A percentile compares a stretch with the other conserved stretches of the same genome.
Evolutionary conservation across 2,113 vertebrate species (phyloP).

Genomic region (Pampusana beccarii): DNA sequence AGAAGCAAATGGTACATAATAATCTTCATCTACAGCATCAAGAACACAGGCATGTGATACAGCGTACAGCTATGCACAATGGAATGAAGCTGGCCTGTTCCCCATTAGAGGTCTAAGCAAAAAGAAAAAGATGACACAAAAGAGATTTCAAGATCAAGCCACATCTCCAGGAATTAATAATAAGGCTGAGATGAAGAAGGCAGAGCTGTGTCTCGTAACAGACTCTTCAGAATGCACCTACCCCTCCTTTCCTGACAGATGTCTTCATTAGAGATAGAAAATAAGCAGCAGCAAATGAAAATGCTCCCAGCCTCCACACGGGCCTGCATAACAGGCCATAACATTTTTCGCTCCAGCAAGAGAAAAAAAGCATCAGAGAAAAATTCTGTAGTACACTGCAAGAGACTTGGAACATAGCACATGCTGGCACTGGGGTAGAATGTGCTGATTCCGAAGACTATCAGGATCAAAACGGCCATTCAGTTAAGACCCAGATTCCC

Average conservation of each 20-base stretch:
- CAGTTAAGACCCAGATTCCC: background rate
- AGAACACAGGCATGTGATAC: background rate
- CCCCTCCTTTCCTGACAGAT: background rate
- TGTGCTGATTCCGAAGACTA: background rate
- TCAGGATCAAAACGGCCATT: background rate
- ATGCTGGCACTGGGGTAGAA: background rate
- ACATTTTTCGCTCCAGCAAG: background rate
- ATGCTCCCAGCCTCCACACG: background rate
- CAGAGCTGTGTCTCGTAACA: background rate
- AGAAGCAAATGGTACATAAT: background rate
- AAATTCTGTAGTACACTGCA: background rate
- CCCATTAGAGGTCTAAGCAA: background rate
- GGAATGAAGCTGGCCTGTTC: background rate
- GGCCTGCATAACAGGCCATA: background rate
- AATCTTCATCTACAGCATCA: background rate
- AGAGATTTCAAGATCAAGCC: background rate
- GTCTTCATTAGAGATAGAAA: background rate
- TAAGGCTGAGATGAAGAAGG: background rate
- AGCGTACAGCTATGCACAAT: background rate
- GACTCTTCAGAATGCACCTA: background rate
- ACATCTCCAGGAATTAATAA: background rate
- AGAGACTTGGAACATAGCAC: background rate
- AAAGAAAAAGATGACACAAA: background rate
- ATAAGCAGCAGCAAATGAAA: background rate
- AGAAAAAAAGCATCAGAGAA: background rate